Conservation (phyloP, 1,140 invertebrate species). For the Vanessa tameamea region DNA sequence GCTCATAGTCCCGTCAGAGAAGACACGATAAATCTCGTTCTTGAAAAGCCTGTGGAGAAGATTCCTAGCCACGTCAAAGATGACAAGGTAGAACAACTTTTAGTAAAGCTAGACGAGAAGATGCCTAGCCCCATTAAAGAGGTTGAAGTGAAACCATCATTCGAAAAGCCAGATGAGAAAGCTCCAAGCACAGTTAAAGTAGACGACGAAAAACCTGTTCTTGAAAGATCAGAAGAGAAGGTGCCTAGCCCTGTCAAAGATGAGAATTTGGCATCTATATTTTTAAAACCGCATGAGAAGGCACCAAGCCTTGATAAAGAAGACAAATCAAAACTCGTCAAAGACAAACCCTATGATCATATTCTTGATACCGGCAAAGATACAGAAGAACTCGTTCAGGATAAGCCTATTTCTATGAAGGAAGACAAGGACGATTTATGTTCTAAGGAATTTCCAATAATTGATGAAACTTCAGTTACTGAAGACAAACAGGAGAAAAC, state of each 20-base stretch:
- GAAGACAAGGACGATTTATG: background rate
- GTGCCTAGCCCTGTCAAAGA: constrained; percentile 24
- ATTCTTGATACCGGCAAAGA: background rate
- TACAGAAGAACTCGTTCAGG: background rate
- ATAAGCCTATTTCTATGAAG: constrained; percentile 16
- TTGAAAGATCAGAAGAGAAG: constrained; percentile 8
- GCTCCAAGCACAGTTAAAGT: background rate
- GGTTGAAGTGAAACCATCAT: too few species aligned
- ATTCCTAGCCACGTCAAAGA: background rate
- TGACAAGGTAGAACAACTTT: background rate
- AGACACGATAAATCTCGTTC: background rate
- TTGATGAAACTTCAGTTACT: constrained; percentile 22
- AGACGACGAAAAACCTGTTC: background rate
- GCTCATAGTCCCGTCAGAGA: background rate
- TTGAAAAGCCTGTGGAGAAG: background rate
- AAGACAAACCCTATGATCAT: background rate
- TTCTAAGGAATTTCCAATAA: constrained; percentile 9
- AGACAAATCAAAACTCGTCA: background rate
- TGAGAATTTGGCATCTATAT: too few species aligned
- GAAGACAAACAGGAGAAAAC: constrained; percentile 31
- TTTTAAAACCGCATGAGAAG: too few species aligned
- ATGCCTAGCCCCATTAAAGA: constrained; percentile 23
- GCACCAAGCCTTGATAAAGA: background rate
- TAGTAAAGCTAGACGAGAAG: constrained; percentile 6
- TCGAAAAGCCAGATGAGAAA: background rate